Evolutionary conservation across 2,888 invertebrate genomes (phyloP).

Genomic region (Ditula angustiorana): DNA sequence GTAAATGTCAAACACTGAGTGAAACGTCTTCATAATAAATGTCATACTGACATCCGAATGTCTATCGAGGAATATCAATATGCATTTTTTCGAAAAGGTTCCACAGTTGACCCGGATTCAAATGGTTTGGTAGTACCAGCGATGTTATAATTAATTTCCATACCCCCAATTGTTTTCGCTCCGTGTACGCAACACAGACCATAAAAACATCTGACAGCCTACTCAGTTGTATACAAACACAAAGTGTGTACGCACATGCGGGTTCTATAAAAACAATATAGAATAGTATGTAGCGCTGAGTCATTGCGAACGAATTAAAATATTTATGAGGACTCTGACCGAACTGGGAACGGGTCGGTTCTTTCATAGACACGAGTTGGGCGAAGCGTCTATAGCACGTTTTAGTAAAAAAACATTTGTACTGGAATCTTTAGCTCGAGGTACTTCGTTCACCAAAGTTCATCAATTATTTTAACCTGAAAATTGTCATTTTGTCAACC

Average conservation of each 20-base stretch:
- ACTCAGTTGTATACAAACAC: conserved; percentile 7
- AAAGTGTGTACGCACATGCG: conserved; percentile 23
- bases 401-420: not conserved
- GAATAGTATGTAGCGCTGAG: conserved; percentile 54
- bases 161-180: not conserved
- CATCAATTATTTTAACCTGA: too few relatives aligned
- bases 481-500: too few relatives aligned
- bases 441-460: too few relatives aligned
- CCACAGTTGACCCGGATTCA: too few relatives aligned
- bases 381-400: not conserved
- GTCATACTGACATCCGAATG: too few relatives aligned
- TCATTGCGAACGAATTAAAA: conserved; percentile 68
- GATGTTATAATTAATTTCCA: not conserved
- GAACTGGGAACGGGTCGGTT: conserved; percentile 37
- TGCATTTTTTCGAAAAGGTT: too few relatives aligned
- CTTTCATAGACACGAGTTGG: not conserved
- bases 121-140: too few relatives aligned
- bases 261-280: conserved; percentile 48
- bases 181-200: not conserved
- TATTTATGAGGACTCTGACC: conserved; percentile 59
- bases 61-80: too few relatives aligned
- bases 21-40: too few relatives aligned
- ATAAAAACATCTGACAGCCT: conserved; percentile 10
- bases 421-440: not conserved
- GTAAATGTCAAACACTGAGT: too few relatives aligned